Evolutionary conservation across 2,888 invertebrate species (phyloP).

Genomic region (Nephrotoma flavescens): DNA sequence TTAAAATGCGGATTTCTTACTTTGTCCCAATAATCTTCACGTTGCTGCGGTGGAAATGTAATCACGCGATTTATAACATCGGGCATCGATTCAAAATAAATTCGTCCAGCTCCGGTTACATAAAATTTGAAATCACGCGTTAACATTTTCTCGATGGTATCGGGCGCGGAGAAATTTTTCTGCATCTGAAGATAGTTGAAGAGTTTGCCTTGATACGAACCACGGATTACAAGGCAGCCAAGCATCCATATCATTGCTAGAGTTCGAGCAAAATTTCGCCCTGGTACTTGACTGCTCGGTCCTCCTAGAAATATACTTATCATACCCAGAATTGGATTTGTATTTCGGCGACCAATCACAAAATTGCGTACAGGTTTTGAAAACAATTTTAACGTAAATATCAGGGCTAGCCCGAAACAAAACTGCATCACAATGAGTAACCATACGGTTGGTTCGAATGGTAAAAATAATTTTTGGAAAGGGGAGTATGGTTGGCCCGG

Average conservation of each 20-base stretch:
- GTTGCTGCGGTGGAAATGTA: too few species aligned
- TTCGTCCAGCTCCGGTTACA: not conserved
- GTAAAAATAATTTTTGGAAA: constrained; percentile 9
- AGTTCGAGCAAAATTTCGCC: constrained; percentile 11
- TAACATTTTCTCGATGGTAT: not conserved
- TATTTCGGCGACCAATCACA: constrained; percentile 8
- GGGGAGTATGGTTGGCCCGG: constrained; percentile 6
- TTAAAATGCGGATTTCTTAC: not conserved
- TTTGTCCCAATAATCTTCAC: not conserved
- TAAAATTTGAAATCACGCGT: not conserved
- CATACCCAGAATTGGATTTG: constrained; percentile 7
- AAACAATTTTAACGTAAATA: constrained; percentile 3
- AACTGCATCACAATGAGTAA: constrained; percentile 1
- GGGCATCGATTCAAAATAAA: not conserved
- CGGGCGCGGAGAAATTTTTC: not conserved
- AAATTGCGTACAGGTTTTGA: constrained; percentile 4
- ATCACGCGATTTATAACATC: not conserved
- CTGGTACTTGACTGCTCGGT: not conserved
- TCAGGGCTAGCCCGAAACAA: not conserved
- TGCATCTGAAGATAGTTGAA: constrained; percentile 9
- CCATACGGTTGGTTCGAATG: constrained; percentile 9
- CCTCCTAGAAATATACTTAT: constrained; percentile 10
- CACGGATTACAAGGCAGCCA: constrained; percentile 9
- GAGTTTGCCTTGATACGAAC: constrained; percentile 12
- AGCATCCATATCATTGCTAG: constrained; percentile 11